Evolutionary conservation across 2,113 vertebrate genomes (phyloP), one percentile per base, ranked within the genome.

Genomic region (Sapajus apella): DNA sequence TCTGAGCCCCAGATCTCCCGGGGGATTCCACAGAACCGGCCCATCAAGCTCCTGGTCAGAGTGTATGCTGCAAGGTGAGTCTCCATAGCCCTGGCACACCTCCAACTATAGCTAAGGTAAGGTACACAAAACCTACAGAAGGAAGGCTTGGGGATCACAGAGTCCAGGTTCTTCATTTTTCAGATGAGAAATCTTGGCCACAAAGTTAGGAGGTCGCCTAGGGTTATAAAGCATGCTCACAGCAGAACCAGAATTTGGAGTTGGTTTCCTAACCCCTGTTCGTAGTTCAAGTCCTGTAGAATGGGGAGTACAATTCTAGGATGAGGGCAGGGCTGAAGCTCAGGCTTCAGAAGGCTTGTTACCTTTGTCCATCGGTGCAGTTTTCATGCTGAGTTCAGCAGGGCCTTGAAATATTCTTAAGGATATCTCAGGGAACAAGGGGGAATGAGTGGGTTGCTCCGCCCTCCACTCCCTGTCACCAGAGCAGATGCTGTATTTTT

Each of bases 51-150:
- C 68, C 99, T 99, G 87, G 98, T 99, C 12, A 98, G 99, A 97
- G 98, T 99, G 89, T 99, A 99, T 97, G 96, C 99, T 0, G 93
- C 99, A 45, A 99, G 99, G 99, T 99, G 91, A 98, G 98, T 89
- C 32, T 75, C 79, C 40, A 11, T 25, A 55, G 52, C 40, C 20
- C 72, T 55, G 61, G 40, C 43, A 13, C 0, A 2, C 77, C 89
- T 95, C 47, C 56, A 8, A 5, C 11, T 68, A 47, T 4, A 84
- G 93, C 23, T 37, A 70, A 90, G 89, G 27, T 25, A 76, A 68
- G 2, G 6, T 47, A 66, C 12, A 8, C 1, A 7, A 45, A 32
- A 61, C 12, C 40, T 88, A 37, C 23, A 76, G 70, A 56, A 32
- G 6, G 64, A 52, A 90, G 52, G 32, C n/a, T 86, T 17, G 35